Percentiles rank a stretch among this genome's conserved stretches.
These are phyloP conservation scores for Thereva unica DNA, from an alignment of 2,888 invertebrate species.

Conservation along the genomic window DNA sequence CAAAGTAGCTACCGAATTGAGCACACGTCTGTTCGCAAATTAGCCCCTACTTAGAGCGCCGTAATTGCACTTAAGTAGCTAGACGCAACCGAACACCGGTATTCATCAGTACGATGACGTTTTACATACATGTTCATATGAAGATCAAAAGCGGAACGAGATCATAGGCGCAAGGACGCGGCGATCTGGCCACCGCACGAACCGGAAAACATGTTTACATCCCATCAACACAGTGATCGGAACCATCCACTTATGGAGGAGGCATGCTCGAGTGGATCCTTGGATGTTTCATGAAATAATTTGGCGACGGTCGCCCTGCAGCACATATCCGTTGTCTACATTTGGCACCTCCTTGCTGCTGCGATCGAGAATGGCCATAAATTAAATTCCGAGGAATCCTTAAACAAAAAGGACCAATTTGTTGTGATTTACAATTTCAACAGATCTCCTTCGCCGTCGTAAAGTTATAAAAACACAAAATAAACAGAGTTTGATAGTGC, in stretches of 20 bases:
- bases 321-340: too few species aligned
- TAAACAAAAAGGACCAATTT: too few species aligned
- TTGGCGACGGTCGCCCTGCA: too few species aligned
- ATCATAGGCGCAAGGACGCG: background rate
- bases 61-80: conserved; percentile 24
- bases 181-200: conserved; percentile 4
- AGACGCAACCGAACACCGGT: conserved; percentile 25
- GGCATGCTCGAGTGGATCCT: too few species aligned
- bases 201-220: conserved; percentile 32
- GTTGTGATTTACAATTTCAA: too few species aligned
- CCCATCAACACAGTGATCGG: conserved; percentile 14
- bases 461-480: too few species aligned
- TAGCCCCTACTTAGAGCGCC: conserved; percentile 31
- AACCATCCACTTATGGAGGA: conserved; percentile 26
- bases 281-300: too few species aligned
- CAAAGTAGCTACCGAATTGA: conserved; percentile 3
- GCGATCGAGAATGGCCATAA: too few species aligned
- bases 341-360: too few species aligned
- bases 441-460: too few species aligned
- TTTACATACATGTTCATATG: conserved; percentile 1
- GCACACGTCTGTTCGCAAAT: conserved; percentile 38
- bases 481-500: too few species aligned
- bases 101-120: conserved; percentile 10
- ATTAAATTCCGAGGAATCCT: too few species aligned
- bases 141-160: conserved; percentile 27